A percentile compares a stretch with the other conserved stretches of the same genome.
Evolutionary conservation across 2,888 invertebrate genomes (phyloP).

Genomic region (Drosophila kanekoi): DNA sequence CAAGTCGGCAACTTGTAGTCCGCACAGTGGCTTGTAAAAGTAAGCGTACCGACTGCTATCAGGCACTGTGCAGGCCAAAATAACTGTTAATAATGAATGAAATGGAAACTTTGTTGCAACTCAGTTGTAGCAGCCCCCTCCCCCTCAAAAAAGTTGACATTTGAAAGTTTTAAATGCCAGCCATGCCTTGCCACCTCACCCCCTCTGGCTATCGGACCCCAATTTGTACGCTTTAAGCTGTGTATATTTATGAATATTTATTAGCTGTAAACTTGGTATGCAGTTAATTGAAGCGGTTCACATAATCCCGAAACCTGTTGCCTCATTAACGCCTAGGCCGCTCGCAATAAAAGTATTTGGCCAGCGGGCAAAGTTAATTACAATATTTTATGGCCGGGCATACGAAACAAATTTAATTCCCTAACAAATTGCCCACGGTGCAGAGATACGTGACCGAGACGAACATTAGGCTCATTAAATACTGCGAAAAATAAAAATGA

Average conservation of each 20-base stretch:
- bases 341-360: slow-evolving; percentile 45
- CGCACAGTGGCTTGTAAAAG: slow-evolving; percentile 26
- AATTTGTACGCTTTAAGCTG: slow-evolving; percentile 25
- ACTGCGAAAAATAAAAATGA: slow-evolving; percentile 12
- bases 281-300: slow-evolving; percentile 39
- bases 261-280: slow-evolving; percentile 53
- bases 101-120: slow-evolving; percentile 48
- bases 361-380: slow-evolving; percentile 64
- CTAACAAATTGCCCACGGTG: slow-evolving; percentile 49
- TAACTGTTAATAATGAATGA: slow-evolving; percentile 61
- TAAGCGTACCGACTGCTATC: slow-evolving; percentile 21
- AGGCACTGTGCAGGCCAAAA: slow-evolving; percentile 9
- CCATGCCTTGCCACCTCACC: background rate
- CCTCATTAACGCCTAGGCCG: slow-evolving; percentile 60
- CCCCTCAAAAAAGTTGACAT: slow-evolving; percentile 24
- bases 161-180: slow-evolving; percentile 48
- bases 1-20: background rate
- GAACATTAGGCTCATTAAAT: slow-evolving; percentile 24
- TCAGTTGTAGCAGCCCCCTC: too few relatives aligned
- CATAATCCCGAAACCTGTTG: slow-evolving; percentile 65
- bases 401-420: slow-evolving; percentile 49
- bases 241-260: slow-evolving; percentile 70
- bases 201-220: too few relatives aligned
- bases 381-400: slow-evolving; percentile 62
- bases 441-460: slow-evolving; percentile 41